Evolutionary conservation across 1,140 invertebrate genomes (phyloP).

Genomic region (Pseudomyrmex concolor): DNA sequence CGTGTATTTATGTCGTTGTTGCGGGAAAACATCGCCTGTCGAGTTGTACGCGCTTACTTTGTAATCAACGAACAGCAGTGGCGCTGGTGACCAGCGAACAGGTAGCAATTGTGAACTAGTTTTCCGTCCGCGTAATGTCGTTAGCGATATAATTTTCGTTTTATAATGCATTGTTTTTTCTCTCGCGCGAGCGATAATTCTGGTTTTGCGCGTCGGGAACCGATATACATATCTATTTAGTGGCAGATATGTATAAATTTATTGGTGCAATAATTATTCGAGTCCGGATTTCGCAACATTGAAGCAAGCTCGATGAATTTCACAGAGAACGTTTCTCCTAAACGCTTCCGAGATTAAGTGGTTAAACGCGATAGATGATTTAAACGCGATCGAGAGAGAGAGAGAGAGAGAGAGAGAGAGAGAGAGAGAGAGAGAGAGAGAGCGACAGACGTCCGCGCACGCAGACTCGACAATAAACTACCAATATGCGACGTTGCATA

Average conservation of each 20-base stretch:
- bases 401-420: too few relatives aligned
- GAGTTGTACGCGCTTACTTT: constrained; percentile 23
- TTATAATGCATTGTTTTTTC: constrained; percentile 44
- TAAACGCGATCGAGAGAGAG: background rate
- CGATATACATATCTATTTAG: background rate
- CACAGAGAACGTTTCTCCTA: background rate
- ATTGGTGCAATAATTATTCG: background rate
- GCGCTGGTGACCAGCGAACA: background rate
- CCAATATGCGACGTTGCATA: constrained; percentile 67
- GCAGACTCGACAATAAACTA: constrained; percentile 67
- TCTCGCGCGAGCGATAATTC: background rate
- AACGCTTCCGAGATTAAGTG: background rate
- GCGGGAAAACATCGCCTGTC: constrained; percentile 20
- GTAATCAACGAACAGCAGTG: constrained; percentile 8
- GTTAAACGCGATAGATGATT: background rate
- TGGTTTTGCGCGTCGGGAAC: background rate
- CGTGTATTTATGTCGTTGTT: constrained; percentile 14
- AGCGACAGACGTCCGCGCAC: constrained; percentile 19
- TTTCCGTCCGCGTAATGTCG: background rate
- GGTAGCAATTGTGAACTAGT: constrained; percentile 20
- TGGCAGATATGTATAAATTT: too few relatives aligned
- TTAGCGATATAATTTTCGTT: background rate
- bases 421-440: too few relatives aligned
- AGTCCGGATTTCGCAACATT: constrained; percentile 13
- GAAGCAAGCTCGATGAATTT: constrained; percentile 37